phyloP scores from a whole-genome alignment of 92 coral and sea anemone genomes.

The Plumapathes pennacea region DNA sequence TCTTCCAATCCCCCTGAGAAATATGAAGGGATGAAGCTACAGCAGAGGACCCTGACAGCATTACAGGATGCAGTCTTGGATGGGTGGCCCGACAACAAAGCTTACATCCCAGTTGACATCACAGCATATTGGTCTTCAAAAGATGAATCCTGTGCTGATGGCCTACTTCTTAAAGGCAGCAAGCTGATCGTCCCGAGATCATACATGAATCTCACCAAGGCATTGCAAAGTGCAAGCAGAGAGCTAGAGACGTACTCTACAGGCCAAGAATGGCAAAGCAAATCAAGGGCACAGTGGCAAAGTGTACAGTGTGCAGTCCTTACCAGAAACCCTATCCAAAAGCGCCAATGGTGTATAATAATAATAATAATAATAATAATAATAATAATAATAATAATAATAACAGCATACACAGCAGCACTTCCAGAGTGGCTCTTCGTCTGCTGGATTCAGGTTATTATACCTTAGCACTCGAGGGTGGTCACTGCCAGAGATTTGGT shows the following conservation, averaged over 20 bases:
- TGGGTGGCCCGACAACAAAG: background rate
- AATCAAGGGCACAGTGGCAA: slow-evolving; percentile 20
- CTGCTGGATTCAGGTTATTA: too few species aligned
- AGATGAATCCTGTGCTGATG: slow-evolving; percentile 3
- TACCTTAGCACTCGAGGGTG: too few species aligned
- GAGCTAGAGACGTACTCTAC: slow-evolving; percentile 28
- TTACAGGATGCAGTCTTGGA: slow-evolving; percentile 6
- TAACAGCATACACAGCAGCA: too few species aligned
- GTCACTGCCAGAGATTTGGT: too few species aligned
- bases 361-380: too few species aligned
- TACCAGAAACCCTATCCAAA: slow-evolving; percentile 21
- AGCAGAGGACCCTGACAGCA: slow-evolving; percentile 25
- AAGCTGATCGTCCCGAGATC: slow-evolving; percentile 1
- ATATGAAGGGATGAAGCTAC: slow-evolving; percentile 10
- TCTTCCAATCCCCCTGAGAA: slow-evolving; percentile 16
- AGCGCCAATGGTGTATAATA: slow-evolving; percentile 34
- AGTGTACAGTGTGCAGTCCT: slow-evolving; percentile 20
- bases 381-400: too few species aligned
- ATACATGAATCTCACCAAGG: slow-evolving; percentile 21
- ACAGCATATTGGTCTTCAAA: background rate
- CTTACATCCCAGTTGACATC: background rate
- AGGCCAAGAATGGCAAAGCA: slow-evolving; percentile 29
- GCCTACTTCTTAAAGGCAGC: too few species aligned
- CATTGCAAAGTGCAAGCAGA: slow-evolving; percentile 41
- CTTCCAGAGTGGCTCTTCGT: too few species aligned